Evolutionary conservation across 2,113 vertebrate species (phyloP), one percentile per base, ranked within the genome.

Genomic region (Oreochromis niloticus): DNA sequence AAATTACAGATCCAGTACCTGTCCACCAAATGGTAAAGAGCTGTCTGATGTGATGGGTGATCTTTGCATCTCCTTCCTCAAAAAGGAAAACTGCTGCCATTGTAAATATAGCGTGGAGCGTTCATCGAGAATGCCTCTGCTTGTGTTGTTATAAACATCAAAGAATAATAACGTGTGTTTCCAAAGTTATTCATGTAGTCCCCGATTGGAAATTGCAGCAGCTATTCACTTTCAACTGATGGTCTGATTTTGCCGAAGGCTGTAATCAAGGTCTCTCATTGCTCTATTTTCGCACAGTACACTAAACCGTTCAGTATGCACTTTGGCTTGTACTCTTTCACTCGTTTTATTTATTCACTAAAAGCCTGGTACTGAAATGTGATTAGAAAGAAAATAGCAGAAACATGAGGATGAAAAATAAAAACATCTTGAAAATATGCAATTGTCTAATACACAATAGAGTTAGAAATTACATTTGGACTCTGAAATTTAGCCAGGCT

Each of bases 101-200:
- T 39, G 0, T 59, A 52, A 43, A 50, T 6, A 0, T 36, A 6
- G n/a, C 13, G 1, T 55, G 46, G 2, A 56, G 24, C 14, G 1
- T 79, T 78, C 19, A 41, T 10, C 2, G 0, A 32, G 36, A 59
- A 24, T 30, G 4, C n/a, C 2, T 19, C 50, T 36, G n/a, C 22
- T n/a, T 55, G 34, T 71, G 50, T 73, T 61, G 16, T n/a, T 24
- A 6, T 79, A 11, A 19, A 36, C 11, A 36, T 61, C 34, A 81
- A 16, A 66, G 9, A 46, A 48, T 46, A 30, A 48, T 78, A 50
- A 5, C 7, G 7, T n/a, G 22, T 34, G 39, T 79, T 22, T 73
- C 55, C 82, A 8, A 71, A 71, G 11, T 36, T 32, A 24, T 57
- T 39, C 39, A 24, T 43, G 66, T 6, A 36, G 50, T 19, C 34